Percentiles rank a stretch among this genome's conserved stretches.
Conservation (phyloP, 2,888 invertebrate genomes). For the Liodrosophila aerea region DNA sequence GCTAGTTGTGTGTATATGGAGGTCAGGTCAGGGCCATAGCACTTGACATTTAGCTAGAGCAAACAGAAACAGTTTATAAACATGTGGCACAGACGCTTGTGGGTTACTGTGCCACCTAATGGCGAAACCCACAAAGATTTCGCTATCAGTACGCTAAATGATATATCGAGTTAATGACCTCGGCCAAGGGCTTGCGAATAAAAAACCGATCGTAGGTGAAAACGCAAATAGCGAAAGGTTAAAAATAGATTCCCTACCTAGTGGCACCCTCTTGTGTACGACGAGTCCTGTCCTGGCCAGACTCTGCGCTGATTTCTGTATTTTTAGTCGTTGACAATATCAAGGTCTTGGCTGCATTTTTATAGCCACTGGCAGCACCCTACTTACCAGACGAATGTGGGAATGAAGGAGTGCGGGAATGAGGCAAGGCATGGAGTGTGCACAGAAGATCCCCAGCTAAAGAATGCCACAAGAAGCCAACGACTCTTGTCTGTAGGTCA, state of each 20-base stretch:
- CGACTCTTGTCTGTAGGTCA: constrained; percentile 69
- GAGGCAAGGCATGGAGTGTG: not conserved
- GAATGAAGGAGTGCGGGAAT: not conserved
- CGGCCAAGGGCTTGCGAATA: constrained; percentile 77
- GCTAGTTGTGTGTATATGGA: constrained; percentile 49
- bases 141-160: not conserved
- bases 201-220: not conserved
- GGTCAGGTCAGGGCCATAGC: constrained; percentile 78
- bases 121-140: not conserved
- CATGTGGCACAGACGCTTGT: constrained; percentile 17
- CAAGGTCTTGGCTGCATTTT: constrained; percentile 56
- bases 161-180: constrained; percentile 77
- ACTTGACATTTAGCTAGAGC: constrained; percentile 73
- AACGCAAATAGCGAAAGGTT: not conserved
- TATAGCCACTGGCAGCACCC: no score
- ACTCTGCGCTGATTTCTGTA: constrained; percentile 42
- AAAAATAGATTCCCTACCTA: no score
- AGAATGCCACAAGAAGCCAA: constrained; percentile 53
- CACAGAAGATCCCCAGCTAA: not conserved
- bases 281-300: constrained; percentile 3
- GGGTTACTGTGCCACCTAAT: constrained; percentile 31
- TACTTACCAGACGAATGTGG: no score
- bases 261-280: not conserved
- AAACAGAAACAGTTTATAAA: constrained; percentile 31
- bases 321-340: constrained; percentile 72